Evolutionary conservation across 2,113 vertebrate species (phyloP), one percentile per base, ranked within the genome.

Genomic region (Galbula dea): DNA sequence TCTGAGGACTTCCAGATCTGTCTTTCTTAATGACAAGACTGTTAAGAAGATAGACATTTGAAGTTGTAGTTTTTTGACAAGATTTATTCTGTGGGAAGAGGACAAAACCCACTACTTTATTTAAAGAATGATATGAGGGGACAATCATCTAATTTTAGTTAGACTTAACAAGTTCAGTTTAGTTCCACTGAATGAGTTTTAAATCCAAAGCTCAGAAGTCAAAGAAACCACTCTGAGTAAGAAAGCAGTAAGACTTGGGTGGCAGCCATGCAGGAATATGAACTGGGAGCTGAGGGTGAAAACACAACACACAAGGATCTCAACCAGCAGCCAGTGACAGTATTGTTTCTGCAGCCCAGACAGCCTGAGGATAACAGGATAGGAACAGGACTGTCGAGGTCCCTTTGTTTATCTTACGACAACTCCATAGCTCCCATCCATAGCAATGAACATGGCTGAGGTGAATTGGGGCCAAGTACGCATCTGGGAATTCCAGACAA

Each of bases 401-500:
- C 10, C 8, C 18, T 21, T 8, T 10, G 8, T 37, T 90, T 63
- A 26, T 7, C 13, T 24, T 21, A 41, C 32, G 11, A 4, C 24
- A 30, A 76, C 20, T 80, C 20, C 7, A 11, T 13, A 73, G n/a
- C 2, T 87, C 5, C 37, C 27, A 16, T 13, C 13, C 5, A n/a
- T 0, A 57, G 3, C 21, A 52, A 36, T 57, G 45, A 57, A 26
- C 14, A 8, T 45, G 27, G 15, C 6, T 36, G 21, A 41, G 21
- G 3, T 19, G 2, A 7, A 3, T 5, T 72, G 26, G 0, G 0
- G 14, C 5, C 18, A 34, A 15, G 19, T 2, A 59, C 10, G 11
- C 14, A 10, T n/a, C 23, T 68, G 23, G 12, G 10, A 9, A 48
- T 34, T n/a, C 7, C 4, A 1, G 20, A 41, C 6, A 21, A 26